Percentiles rank a stretch among this genome's conserved stretches.
Evolutionary conservation across 2,888 invertebrate genomes (phyloP).

Genomic region (Pristionchus exspectatus): DNA sequence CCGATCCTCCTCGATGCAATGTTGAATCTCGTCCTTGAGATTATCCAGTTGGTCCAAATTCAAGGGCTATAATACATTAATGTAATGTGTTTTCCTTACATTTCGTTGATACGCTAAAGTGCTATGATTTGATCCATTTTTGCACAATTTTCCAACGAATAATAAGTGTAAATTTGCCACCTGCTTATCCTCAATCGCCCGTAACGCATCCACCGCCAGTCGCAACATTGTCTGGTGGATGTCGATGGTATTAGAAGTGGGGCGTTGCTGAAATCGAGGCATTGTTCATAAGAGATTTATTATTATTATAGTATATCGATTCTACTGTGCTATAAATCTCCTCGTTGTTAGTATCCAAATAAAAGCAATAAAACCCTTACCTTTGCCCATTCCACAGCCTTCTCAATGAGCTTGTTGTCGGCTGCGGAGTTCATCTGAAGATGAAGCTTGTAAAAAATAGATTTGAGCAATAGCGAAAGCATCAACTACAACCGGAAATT

Average conservation of each 20-base stretch:
- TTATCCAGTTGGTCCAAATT: not conserved
- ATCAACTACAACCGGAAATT: too few species aligned
- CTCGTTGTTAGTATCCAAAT: too few species aligned
- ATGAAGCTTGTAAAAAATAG: too few species aligned
- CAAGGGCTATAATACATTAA: not conserved
- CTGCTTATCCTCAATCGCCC: not conserved
- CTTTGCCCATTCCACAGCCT: not conserved
- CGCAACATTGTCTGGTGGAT: not conserved
- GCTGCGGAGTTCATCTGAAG: not conserved
- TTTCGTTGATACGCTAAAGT: too few species aligned
- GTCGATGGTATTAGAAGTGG: not conserved
- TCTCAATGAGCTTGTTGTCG: not conserved
- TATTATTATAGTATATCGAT: too few species aligned
- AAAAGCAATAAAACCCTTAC: not conserved
- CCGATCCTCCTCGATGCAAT: not conserved
- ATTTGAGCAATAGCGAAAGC: too few species aligned
- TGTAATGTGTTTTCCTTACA: too few species aligned
- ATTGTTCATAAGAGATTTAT: not conserved
- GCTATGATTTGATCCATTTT: too few species aligned
- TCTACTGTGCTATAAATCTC: too few species aligned
- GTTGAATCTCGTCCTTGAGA: not conserved
- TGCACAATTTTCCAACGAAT: too few species aligned
- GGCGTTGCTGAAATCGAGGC: not conserved
- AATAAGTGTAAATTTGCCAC: not conserved
- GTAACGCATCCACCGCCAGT: not conserved